Evolutionary conservation across 2,888 invertebrate species (phyloP).

Genomic region (Apantesis nais): DNA sequence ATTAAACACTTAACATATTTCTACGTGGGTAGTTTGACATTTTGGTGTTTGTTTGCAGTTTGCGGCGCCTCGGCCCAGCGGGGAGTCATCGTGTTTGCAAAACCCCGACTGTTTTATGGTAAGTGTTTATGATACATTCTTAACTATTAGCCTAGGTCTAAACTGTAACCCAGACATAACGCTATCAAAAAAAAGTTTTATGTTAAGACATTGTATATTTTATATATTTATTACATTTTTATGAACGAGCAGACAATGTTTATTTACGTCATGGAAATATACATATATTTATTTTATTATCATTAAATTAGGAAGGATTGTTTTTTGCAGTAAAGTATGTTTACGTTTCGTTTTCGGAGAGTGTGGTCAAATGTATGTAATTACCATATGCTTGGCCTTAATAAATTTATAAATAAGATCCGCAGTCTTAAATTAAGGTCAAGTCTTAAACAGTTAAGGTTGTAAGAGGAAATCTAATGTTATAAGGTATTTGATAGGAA

Average conservation of each 20-base stretch:
- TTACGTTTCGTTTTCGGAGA: neutral
- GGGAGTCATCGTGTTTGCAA: slow-evolving; percentile 88
- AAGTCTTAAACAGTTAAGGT: too few relatives aligned
- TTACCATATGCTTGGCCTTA: neutral
- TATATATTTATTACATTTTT: neutral
- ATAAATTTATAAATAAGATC: neutral
- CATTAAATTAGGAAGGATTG: neutral
- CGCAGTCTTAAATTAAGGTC: neutral
- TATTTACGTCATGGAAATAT: too few relatives aligned
- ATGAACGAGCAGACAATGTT: neutral
- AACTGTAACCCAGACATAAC: neutral
- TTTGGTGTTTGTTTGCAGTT: slow-evolving; percentile 86
- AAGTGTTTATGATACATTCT: slow-evolving; percentile 65
- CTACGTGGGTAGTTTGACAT: slow-evolving; percentile 54
- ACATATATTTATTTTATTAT: too few relatives aligned
- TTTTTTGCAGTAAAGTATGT: neutral
- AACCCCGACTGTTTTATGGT: slow-evolving; percentile 91
- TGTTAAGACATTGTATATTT: neutral
- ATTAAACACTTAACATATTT: slow-evolving; percentile 23
- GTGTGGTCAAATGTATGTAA: neutral
- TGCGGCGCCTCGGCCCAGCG: slow-evolving; percentile 86
- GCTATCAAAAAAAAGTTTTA: neutral
- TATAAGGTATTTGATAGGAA: slow-evolving; percentile 4
- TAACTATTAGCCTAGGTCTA: slow-evolving; percentile 2
- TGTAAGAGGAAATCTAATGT: slow-evolving; percentile 26